Evolutionary conservation across 1,140 invertebrate genomes (phyloP).

Genomic region (Drosophila truncata): DNA sequence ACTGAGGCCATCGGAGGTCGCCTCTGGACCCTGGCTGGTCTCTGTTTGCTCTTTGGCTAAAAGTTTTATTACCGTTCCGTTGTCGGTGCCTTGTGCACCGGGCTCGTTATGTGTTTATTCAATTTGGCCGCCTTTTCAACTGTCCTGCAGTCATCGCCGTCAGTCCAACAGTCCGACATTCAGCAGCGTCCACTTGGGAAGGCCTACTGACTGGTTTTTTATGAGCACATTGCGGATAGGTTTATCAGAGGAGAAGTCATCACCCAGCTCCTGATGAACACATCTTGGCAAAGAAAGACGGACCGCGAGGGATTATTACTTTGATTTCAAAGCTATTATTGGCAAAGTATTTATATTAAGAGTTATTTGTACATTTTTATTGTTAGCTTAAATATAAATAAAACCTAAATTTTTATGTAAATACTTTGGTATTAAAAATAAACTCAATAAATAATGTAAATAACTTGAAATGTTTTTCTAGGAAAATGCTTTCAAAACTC

Average conservation of each 20-base stretch:
- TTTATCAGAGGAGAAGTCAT: conserved; percentile 51
- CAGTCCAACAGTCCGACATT: neutral
- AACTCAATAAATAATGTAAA: neutral
- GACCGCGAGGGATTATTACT: neutral
- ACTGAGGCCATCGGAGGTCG: conserved; percentile 61
- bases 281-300: neutral
- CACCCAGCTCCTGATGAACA: conserved; percentile 18
- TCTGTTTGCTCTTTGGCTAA: conserved; percentile 65
- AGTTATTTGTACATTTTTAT: neutral
- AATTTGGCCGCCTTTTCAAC: conserved; percentile 57
- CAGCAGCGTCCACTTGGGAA: conserved; percentile 29
- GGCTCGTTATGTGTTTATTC: conserved; percentile 82
- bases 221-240: conserved; percentile 56
- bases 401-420: neutral
- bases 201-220: conserved; percentile 57
- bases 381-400: neutral
- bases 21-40: conserved; percentile 14
- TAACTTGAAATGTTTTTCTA: neutral
- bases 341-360: neutral
- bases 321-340: neutral
- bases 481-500: neutral
- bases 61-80: conserved; percentile 80
- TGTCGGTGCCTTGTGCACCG: conserved; percentile 54
- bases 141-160: conserved; percentile 24
- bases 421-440: neutral